Conservation (phyloP, 2,888 invertebrate genomes). For the Azorinus chamasolen region DNA sequence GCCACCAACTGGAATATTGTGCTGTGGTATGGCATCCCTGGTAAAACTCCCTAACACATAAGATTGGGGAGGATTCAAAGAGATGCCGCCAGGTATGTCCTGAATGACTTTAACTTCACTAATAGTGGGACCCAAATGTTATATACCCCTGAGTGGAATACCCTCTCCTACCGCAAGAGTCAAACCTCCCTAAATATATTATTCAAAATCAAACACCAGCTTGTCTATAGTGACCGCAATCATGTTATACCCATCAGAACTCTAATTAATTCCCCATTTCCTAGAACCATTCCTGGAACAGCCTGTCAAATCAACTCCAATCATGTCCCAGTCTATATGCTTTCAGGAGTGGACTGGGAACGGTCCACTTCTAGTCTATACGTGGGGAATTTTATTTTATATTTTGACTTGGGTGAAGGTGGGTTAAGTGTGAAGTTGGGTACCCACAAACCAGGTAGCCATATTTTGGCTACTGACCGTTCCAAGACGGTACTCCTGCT, state of each 20-base stretch:
- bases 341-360: conserved; percentile 1
- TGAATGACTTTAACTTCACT: conserved; percentile 3
- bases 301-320: conserved; percentile 5
- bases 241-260: conserved; percentile 8
- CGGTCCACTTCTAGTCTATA: too few relatives aligned
- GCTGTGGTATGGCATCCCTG: conserved; percentile 13
- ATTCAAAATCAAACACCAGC: conserved; percentile 4
- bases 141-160: conserved; percentile 4
- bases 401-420: too few relatives aligned
- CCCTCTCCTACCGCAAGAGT: background rate
- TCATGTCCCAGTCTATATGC: conserved; percentile 12
- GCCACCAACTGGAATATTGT: conserved; percentile 19
- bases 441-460: too few relatives aligned
- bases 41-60: conserved; percentile 7
- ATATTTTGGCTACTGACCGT: too few relatives aligned
- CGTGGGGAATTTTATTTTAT: too few relatives aligned
- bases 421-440: too few relatives aligned
- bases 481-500: too few relatives aligned
- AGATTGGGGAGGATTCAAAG: conserved; percentile 16
- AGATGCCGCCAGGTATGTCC: conserved; percentile 25
- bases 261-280: conserved; percentile 18
- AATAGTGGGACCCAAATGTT: conserved; percentile 20
- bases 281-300: conserved; percentile 14
- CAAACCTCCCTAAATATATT: conserved; percentile 4
- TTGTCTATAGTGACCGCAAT: conserved; percentile 1